These are phyloP conservation scores for Saccostrea cuccullata DNA, from an alignment of 1,140 invertebrate genomes.

Conservation along the genomic window DNA sequence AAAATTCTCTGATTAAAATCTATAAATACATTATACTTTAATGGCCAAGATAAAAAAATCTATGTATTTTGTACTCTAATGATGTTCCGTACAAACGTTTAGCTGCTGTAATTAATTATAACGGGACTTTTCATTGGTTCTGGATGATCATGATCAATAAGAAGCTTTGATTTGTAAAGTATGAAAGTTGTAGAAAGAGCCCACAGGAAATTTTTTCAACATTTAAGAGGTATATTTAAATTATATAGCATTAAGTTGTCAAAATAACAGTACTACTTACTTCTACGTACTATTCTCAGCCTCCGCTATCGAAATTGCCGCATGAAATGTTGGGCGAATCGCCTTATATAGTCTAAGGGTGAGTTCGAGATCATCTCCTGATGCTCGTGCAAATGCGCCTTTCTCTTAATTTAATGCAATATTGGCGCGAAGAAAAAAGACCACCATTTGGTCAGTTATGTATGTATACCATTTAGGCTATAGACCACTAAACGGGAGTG, in stretches of 20 bases:
- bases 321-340: neutral
- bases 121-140: conserved; percentile 1
- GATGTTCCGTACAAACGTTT: neutral
- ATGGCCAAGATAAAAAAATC: neutral
- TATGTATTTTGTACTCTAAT: neutral
- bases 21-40: neutral
- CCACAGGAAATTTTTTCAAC: neutral
- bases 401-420: neutral
- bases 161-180: neutral
- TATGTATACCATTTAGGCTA: neutral
- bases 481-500: neutral
- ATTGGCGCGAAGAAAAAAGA: neutral
- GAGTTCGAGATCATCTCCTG: neutral
- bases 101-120: neutral
- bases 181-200: neutral
- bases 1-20: neutral
- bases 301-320: neutral
- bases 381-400: neutral
- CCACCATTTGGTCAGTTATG: neutral
- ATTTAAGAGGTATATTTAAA: neutral
- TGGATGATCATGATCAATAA: neutral
- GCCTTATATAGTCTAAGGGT: neutral
- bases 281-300: neutral
- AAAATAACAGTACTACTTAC: neutral
- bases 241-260: neutral